phyloP scores from a whole-genome alignment of 2,113 vertebrate genomes.

The Echinops telfairi region DNA sequence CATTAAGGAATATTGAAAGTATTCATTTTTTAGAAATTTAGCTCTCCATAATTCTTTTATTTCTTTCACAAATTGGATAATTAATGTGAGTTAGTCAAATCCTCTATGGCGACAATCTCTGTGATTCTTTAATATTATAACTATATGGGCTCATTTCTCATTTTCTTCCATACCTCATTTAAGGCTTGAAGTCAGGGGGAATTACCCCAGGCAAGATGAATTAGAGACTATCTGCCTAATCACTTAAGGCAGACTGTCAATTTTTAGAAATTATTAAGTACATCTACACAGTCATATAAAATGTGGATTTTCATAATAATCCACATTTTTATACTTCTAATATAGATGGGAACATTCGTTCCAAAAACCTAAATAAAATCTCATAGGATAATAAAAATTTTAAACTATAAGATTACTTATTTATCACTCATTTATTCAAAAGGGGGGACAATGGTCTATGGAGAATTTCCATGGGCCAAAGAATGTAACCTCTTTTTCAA shows the following conservation, averaged over 20 bases:
- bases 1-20: slow-evolving; percentile 64
- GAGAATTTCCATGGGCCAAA: slow-evolving; percentile 10
- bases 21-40: slow-evolving; percentile 79
- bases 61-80: slow-evolving; percentile 85
- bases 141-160: slow-evolving; percentile 81
- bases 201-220: slow-evolving; percentile 82
- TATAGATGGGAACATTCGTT: slow-evolving; percentile 63
- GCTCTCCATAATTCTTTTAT: slow-evolving; percentile 80
- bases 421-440: slow-evolving; percentile 63
- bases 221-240: slow-evolving; percentile 83
- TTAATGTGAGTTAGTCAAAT: slow-evolving; percentile 84
- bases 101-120: slow-evolving; percentile 81
- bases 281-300: slow-evolving; percentile 79
- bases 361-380: slow-evolving; percentile 62
- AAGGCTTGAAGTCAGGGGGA: slow-evolving; percentile 83
- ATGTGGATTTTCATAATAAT: slow-evolving; percentile 82
- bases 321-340: slow-evolving; percentile 77
- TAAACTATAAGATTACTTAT: slow-evolving; percentile 55
- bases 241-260: slow-evolving; percentile 83
- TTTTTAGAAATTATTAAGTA: slow-evolving; percentile 84
- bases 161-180: slow-evolving; percentile 82
- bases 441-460: slow-evolving; percentile 1
- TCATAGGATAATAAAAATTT: slow-evolving; percentile 63
- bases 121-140: slow-evolving; percentile 84
- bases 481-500: slow-evolving; percentile 58